Conservation (phyloP, 1,140 invertebrate genomes). For the Agrilus planipennis region DNA sequence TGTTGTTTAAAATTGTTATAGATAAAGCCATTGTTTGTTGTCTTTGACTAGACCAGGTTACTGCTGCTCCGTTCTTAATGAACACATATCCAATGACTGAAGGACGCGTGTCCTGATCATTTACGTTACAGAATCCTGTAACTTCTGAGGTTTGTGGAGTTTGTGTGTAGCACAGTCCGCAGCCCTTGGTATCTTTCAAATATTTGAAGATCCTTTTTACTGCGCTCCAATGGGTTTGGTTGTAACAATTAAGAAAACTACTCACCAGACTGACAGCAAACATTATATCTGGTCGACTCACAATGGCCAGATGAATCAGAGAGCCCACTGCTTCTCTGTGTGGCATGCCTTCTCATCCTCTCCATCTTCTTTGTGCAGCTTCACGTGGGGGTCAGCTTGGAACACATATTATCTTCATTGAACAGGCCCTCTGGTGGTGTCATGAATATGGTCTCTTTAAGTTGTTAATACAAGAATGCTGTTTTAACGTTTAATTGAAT, state of each 20-base stretch:
- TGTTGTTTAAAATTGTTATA: too few species aligned
- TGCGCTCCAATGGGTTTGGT: slow-evolving; percentile 24
- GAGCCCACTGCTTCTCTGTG: slow-evolving; percentile 7
- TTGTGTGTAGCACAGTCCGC: too few species aligned
- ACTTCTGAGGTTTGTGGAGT: too few species aligned
- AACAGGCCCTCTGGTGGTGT: slow-evolving; percentile 2
- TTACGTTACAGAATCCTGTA: slow-evolving; percentile 25
- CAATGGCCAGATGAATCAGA: too few species aligned
- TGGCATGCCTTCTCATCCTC: slow-evolving; percentile 12
- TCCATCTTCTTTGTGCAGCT: slow-evolving; percentile 4
- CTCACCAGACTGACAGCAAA: slow-evolving; percentile 20
- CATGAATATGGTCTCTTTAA: slow-evolving; percentile 23
- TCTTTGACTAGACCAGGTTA: slow-evolving; percentile 29
- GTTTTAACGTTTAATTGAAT: slow-evolving; percentile 30
- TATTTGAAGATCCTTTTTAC: slow-evolving; percentile 1
- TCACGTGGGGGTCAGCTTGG: background rate
- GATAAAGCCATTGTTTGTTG: slow-evolving; percentile 28
- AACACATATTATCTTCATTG: slow-evolving; percentile 5
- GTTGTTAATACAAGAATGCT: slow-evolving; percentile 30
- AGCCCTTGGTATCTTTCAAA: background rate
- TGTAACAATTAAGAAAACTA: slow-evolving; percentile 30
- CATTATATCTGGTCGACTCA: slow-evolving; percentile 31
- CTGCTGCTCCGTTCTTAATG: slow-evolving; percentile 21
- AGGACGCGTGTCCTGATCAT: slow-evolving; percentile 23
- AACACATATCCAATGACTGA: slow-evolving; percentile 31